phyloP scores from a whole-genome alignment of 2,888 invertebrate species.

The Sarcophaga rosellei region DNA sequence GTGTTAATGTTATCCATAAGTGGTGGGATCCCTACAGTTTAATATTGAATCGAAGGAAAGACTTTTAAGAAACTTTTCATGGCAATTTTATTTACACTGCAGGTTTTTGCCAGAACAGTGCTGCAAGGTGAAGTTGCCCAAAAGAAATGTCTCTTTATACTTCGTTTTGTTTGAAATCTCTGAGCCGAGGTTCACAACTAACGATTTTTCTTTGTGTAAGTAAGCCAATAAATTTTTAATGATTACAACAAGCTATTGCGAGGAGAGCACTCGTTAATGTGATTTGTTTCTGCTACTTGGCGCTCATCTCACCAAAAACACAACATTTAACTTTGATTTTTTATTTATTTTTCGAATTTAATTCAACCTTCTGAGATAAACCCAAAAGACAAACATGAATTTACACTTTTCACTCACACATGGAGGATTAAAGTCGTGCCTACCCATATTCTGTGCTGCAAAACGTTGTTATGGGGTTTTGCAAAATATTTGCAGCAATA shows the following conservation, averaged over 20 bases:
- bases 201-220: too few relatives aligned
- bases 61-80: too few relatives aligned
- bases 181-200: too few relatives aligned
- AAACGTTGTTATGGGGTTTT: not conserved
- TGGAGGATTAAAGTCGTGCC: not conserved
- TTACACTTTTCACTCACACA: conserved; percentile 44
- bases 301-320: not conserved
- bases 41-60: too few relatives aligned
- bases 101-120: too few relatives aligned
- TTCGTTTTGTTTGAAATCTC: too few relatives aligned
- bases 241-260: not conserved
- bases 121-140: too few relatives aligned
- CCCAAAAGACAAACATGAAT: conserved; percentile 58
- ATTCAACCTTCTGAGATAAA: conserved; percentile 45
- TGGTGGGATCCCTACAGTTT: too few relatives aligned
- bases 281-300: not conserved
- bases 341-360: conserved; percentile 52
- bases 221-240: not conserved
- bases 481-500: too few relatives aligned
- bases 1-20: too few relatives aligned
- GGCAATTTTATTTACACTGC: too few relatives aligned
- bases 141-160: too few relatives aligned
- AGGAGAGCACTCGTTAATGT: not conserved
- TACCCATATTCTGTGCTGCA: not conserved
- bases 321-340: conserved; percentile 20